Evolutionary conservation across 2,888 invertebrate species (phyloP).

Genomic region (Rosalia funebris): DNA sequence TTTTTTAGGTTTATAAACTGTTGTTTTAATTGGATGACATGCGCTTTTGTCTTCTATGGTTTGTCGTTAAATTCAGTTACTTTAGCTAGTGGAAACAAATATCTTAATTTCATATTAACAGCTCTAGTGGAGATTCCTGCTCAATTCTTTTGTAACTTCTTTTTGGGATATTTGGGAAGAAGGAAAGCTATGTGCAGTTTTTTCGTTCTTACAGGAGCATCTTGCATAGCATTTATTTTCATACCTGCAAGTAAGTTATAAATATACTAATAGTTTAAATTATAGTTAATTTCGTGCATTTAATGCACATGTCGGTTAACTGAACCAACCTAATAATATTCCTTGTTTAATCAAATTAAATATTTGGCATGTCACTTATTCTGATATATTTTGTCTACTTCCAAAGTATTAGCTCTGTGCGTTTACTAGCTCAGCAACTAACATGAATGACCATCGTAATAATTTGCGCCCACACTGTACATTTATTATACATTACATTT

Average conservation of each 20-base stretch:
- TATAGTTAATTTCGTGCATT: too few species aligned
- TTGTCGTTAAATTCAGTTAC: conserved; percentile 81
- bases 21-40: conserved; percentile 84
- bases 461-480: neutral
- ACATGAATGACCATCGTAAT: too few species aligned
- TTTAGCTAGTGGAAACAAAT: conserved; percentile 77
- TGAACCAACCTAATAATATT: too few species aligned
- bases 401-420: too few species aligned
- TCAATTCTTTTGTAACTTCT: conserved; percentile 71
- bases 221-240: conserved; percentile 71
- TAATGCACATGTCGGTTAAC: too few species aligned
- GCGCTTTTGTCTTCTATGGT: conserved; percentile 83
- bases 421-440: too few species aligned
- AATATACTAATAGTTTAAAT: too few species aligned
- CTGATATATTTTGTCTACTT: too few species aligned
- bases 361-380: too few species aligned
- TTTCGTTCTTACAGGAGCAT: conserved; percentile 71
- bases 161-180: conserved; percentile 73
- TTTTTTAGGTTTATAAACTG: conserved; percentile 71
- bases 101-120: conserved; percentile 79
- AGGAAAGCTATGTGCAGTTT: conserved; percentile 71
- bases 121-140: conserved; percentile 79
- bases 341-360: too few species aligned
- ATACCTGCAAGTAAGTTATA: conserved; percentile 65
- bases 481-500: neutral